Percentiles rank a stretch among this genome's conserved stretches.
phyloP scores from a whole-genome alignment of 2,797 vertebrate genomes.

The Staurois parvus region DNA sequence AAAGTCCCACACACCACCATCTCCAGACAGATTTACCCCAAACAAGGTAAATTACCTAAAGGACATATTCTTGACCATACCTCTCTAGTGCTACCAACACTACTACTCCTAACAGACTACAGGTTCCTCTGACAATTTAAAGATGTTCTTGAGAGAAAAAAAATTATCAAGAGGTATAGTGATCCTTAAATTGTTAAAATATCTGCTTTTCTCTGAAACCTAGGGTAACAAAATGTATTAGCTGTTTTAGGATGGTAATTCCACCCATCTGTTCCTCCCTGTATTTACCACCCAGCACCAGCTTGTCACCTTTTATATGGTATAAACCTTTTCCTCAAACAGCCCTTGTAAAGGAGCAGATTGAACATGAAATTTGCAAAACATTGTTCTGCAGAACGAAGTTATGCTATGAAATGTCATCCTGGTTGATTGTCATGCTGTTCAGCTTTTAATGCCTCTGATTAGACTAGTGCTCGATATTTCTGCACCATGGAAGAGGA shows the following conservation, averaged over 20 bases:
- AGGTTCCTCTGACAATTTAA: too few relatives aligned
- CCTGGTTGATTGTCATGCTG: slow-evolving; percentile 21
- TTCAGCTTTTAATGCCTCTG: slow-evolving; percentile 24
- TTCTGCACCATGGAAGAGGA: background rate
- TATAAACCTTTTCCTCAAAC: slow-evolving; percentile 17
- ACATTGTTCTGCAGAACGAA: slow-evolving; percentile 15
- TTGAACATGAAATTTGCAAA: slow-evolving; percentile 18
- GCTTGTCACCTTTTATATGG: slow-evolving; percentile 22
- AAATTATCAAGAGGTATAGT: too few relatives aligned
- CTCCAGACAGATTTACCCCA: too few relatives aligned
- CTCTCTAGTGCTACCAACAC: too few relatives aligned
- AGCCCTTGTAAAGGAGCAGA: slow-evolving; percentile 13
- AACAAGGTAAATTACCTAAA: too few relatives aligned
- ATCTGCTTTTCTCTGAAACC: background rate
- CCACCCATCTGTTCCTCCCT: background rate
- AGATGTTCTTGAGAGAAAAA: too few relatives aligned
- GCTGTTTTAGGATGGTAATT: background rate
- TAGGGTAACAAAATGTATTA: slow-evolving; percentile 3
- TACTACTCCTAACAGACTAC: too few relatives aligned
- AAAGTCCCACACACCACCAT: too few relatives aligned
- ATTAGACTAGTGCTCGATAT: slow-evolving; percentile 25
- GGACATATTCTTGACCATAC: too few relatives aligned
- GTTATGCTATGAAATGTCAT: slow-evolving; percentile 20
- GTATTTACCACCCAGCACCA: background rate
- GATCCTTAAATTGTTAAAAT: too few relatives aligned